Evolutionary conservation across 2,888 invertebrate species (phyloP), one percentile per base, ranked within the genome.

Genomic region (Parascotia fuliginaria): DNA sequence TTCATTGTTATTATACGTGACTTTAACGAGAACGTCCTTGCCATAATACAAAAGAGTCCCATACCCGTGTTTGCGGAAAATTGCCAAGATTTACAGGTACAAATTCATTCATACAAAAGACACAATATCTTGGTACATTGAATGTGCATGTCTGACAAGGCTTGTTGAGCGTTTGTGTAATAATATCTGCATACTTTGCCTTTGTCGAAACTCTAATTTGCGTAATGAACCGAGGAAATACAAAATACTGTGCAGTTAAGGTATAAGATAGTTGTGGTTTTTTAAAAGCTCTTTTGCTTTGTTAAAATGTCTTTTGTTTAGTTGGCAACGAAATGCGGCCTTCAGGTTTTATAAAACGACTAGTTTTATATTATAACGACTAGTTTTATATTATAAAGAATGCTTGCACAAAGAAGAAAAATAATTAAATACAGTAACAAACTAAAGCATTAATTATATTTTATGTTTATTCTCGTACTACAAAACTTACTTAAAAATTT

Each of bases 191-290:
- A 55, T 50, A 54, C 40, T 22, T 40, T 11, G 47, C 22, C n/a
- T 47, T 45, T 29, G 51, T 44, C 24, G 46, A 37, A 40, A 52
- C 46, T 52, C 49, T 64, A 51, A 62, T 62, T 59, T 62, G 49
- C 62, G 43, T 62, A 62, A 62, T 63, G 64, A 63, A 64, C 51
- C 64, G 58, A 59, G 51, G 45, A 55, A 55, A 46, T 46, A 46
- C 55, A 57, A 52, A 58, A 46, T 41, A 41, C 27, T 16, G 3
- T 16, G 16, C 16, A 16, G 15, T 16, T 15, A 33, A 13, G 6
- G 12, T 31, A 29, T 7, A 14, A 13, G 13, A 7, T 24, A 9
- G 13, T 5, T 29, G 29, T 29, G 29, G 5, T n/a, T n/a, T n/a
- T n/a, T n/a, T n/a, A n/a, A n/a, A n/a, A n/a, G n/a, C n/a, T n/a